Conservation (phyloP, 2,113 vertebrate genomes). For the Phasianus colchicus region DNA sequence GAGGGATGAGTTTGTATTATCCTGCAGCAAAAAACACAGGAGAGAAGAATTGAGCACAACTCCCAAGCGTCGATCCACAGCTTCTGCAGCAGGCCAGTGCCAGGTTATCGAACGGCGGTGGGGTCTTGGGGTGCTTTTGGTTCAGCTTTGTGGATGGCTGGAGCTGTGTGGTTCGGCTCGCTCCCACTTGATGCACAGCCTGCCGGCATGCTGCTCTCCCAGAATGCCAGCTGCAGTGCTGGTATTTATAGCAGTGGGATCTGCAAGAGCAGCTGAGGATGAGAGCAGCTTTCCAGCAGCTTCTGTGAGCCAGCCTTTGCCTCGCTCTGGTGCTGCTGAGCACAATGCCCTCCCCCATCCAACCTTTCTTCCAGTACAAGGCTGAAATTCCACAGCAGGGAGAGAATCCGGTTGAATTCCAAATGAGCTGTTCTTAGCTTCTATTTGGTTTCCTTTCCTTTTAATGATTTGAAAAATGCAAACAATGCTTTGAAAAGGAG, state of each 20-base stretch:
- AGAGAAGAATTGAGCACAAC: background rate
- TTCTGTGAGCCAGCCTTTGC: constrained; percentile 45
- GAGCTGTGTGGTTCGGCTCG: background rate
- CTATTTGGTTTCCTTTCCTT: constrained; percentile 64
- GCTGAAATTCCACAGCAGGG: constrained; percentile 50
- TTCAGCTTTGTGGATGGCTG: background rate
- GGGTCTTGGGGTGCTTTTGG: background rate
- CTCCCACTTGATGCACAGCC: constrained; percentile 31
- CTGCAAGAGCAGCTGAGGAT: constrained; percentile 74
- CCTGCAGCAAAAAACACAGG: background rate
- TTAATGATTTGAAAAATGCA: constrained; percentile 69
- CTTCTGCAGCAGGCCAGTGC: accelerated
- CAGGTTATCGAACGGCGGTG: accelerated
- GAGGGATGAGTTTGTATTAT: background rate
- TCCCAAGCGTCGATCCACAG: accelerated
- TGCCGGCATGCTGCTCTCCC: constrained; percentile 37
- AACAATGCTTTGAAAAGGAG: constrained; percentile 59
- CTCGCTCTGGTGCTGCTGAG: background rate
- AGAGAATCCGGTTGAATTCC: constrained; percentile 69
- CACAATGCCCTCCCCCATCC: constrained; percentile 38
- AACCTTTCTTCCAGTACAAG: constrained; percentile 47
- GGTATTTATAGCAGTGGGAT: constrained; percentile 76
- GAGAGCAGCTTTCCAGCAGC: constrained; percentile 69
- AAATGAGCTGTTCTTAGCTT: constrained; percentile 60
- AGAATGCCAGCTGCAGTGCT: constrained; percentile 57